Percentiles rank a stretch among this genome's conserved stretches.
phyloP scores from a whole-genome alignment of 2,888 invertebrate species.

The Drosophila neotestacea region DNA sequence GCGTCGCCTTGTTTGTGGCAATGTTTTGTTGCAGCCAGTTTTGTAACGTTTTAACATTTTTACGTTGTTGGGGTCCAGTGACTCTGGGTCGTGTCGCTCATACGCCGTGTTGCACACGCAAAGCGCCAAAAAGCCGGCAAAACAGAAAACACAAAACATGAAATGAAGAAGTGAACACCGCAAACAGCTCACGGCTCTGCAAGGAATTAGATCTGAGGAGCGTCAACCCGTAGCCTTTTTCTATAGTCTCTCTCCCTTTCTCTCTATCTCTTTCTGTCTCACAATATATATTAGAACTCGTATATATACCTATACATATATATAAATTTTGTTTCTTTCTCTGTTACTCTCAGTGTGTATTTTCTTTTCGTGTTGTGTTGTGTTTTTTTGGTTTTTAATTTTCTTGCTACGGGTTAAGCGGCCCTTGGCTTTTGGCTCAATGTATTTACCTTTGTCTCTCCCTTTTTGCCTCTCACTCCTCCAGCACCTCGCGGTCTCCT shows the following conservation, averaged over 20 bases:
- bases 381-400: conserved; percentile 45
- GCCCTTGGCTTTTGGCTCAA: conserved; percentile 71
- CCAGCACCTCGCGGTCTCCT: neutral
- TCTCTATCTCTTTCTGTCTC: neutral
- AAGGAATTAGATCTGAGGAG: conserved; percentile 49
- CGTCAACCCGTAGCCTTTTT: conserved; percentile 11
- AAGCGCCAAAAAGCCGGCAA: conserved; percentile 47
- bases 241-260: neutral
- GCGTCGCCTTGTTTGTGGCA: conserved; percentile 39
- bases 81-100: conserved; percentile 53
- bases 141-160: conserved; percentile 19
- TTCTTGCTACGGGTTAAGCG: conserved; percentile 58
- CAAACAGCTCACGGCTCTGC: conserved; percentile 45
- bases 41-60: conserved; percentile 20
- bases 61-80: conserved; percentile 18
- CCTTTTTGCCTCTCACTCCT: neutral
- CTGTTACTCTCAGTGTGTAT: conserved; percentile 6
- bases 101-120: conserved; percentile 67
- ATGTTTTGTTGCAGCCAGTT: conserved; percentile 43
- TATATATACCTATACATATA: neutral
- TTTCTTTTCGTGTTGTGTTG: conserved; percentile 4
- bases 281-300: neutral
- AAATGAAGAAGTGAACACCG: conserved; percentile 39
- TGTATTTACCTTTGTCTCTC: conserved; percentile 64
- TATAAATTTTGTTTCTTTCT: neutral